Evolutionary conservation across 2,888 invertebrate species (phyloP).

Genomic region (Erebia palarica): DNA sequence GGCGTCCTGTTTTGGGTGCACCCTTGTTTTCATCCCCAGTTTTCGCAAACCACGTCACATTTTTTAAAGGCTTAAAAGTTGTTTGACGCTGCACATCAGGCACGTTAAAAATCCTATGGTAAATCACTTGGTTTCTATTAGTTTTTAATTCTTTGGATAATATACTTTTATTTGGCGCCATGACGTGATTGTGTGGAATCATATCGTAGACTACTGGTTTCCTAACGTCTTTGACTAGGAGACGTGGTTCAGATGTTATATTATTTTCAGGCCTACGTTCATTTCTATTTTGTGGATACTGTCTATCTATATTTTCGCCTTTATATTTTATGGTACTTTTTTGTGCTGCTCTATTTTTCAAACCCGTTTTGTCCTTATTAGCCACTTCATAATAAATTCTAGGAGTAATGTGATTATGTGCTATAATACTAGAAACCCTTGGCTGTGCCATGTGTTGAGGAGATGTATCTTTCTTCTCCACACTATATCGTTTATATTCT

Average conservation of each 20-base stretch:
- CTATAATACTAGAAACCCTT: background rate
- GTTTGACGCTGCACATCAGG: background rate
- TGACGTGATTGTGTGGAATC: background rate
- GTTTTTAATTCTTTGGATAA: background rate
- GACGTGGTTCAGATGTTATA: background rate
- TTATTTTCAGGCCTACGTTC: background rate
- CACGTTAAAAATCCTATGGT: background rate
- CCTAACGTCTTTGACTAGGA: background rate
- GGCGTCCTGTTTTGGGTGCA: background rate
- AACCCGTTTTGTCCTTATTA: background rate
- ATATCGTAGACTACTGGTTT: background rate
- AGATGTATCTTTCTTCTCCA: background rate
- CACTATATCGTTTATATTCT: background rate
- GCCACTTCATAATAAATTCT: slow-evolving; percentile 4
- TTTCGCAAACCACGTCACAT: slow-evolving; percentile 2
- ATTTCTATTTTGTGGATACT: background rate
- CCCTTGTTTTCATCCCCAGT: background rate
- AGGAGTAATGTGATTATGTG: background rate
- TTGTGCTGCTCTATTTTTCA: background rate
- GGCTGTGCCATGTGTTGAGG: background rate
- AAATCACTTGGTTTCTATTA: slow-evolving; percentile 8
- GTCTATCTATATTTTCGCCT: background rate
- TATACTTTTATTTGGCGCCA: background rate
- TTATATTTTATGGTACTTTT: background rate
- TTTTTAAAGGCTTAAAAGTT: background rate